Evolutionary conservation across 2,888 invertebrate genomes (phyloP).

Genomic region (Palloptera scutellata): DNA sequence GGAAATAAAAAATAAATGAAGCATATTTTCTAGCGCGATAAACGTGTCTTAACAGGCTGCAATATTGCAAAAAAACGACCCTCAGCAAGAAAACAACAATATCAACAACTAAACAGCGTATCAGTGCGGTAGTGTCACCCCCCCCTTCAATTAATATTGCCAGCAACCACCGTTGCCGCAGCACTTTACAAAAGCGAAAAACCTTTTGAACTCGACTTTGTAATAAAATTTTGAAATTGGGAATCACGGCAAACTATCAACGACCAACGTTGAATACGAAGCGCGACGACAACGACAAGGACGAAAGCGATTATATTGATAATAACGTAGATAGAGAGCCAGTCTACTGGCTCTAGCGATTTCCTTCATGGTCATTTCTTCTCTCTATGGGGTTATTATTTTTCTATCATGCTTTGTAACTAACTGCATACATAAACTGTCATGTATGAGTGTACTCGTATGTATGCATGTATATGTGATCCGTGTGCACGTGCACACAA

Average conservation of each 20-base stretch:
- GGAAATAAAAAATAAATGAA: slow-evolving; percentile 17
- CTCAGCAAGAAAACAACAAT: neutral
- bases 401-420: neutral
- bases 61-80: slow-evolving; percentile 30
- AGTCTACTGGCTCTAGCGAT: neutral
- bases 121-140: neutral
- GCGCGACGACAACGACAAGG: neutral
- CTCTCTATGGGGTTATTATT: slow-evolving; percentile 17
- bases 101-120: too few species aligned
- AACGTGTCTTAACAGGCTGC: slow-evolving; percentile 29
- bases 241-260: slow-evolving; percentile 27
- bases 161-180: neutral
- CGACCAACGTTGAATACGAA: neutral
- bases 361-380: slow-evolving; percentile 16
- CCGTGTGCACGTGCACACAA: too few species aligned
- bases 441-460: too few species aligned
- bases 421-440: too few species aligned
- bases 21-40: slow-evolving; percentile 28
- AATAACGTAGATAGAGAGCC: too few species aligned
- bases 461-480: too few species aligned
- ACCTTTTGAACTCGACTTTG: slow-evolving; percentile 8
- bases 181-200: neutral
- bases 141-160: neutral
- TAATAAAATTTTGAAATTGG: slow-evolving; percentile 28
- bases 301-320: neutral